Base-by-base conservation (phyloP, 1,140 invertebrate species). In the Danaus plexippus region DNA sequence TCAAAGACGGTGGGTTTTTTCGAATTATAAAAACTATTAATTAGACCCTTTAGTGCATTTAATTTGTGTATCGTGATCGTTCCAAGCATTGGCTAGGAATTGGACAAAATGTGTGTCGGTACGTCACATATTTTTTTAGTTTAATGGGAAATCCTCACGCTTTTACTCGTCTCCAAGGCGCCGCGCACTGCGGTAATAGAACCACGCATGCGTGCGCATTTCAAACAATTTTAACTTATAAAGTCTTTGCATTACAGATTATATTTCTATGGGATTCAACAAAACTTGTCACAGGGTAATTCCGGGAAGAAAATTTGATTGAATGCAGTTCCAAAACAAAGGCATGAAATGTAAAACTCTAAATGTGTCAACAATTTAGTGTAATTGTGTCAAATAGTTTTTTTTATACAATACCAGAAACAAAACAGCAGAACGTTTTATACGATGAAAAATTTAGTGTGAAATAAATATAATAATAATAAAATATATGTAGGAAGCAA, bases 191-290 rank as follows among this genome's bases (percentile, higher is more conserved):
- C 73, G 73, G 70, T 75, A 75, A 58, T 61, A 18, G 48, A 46
- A 71, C 61, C 59, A 80, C 77, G 77, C 77, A 80, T 80, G 77
- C 77, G 77, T 80, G 52, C 52, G 54, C 4, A 18, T 32, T 47
- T 59, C 67, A 57, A 52, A 47, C 46, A 6, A 67, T 61, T 54
- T 47, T 43, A 42, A 58, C 58, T 58, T 44, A 9, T 43, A 58
- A 54, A 15, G 11, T 54, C 9, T 15, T 47, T 1, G 41, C 11
- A 13, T 43, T 52, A 55, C 18, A 44, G 48, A 47, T 43, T 12
- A 51, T 43, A 43, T 43, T 52, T 43, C n/a, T 42, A 22, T 9
- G 3, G 42, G n/a, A 12, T 40, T 47, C 47, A 54, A 54, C 51
- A 2, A 32, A 54, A 63, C 49, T 44, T 65, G 59, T 65, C 59